Evolutionary conservation across 1,140 invertebrate species (phyloP), one percentile per base, ranked within the genome.

Genomic region (Drosophila sturtevanti): DNA sequence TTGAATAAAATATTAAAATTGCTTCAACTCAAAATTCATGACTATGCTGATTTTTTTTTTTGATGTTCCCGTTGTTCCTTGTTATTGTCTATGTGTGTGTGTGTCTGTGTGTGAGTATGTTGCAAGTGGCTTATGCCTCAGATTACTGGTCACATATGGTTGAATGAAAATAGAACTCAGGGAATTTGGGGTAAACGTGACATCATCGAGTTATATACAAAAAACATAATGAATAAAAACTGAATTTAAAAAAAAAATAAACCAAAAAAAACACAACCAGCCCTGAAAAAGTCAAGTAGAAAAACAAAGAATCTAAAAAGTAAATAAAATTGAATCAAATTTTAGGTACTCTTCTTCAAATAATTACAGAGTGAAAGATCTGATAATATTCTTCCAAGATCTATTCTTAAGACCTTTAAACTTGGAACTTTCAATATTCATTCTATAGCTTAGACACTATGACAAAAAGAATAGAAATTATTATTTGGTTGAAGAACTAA

Each of bases 161-260:
- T 61, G 59, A 38, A 61, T 21, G 59, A 16, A 38, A 41, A 24
- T 31, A 22, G 59, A 21, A 59, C 61, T 60, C 58, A 51, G 44
- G 52, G 58, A 38, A 34, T 34, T 31, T 24, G 35, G 44, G 63
- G 56, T 80, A 68, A 78, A 72, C 70, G 87, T 86, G 81, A 86
- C 82, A 79, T 86, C 81, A 86, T 87, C 75, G 74, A 44, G 71
- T 68, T 63, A 75, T 70, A 54, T 63, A 63, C 59, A 34, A 34
- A 63, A 35, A 68, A 48, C 76, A 64, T 86, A 81, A 78, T 86
- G 78, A 85, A 85, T 86, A 86, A 78, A 79, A 82, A 82, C 27
- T 86, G 77, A 75, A 79, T 87, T 86, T 81, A 35, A 79, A 84
- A 69, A 63, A n/a, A n/a, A n/a, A n/a, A n/a, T n/a, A n/a, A n/a